phyloP scores from a whole-genome alignment of 2,888 invertebrate genomes.

The Girardia tigrina region DNA sequence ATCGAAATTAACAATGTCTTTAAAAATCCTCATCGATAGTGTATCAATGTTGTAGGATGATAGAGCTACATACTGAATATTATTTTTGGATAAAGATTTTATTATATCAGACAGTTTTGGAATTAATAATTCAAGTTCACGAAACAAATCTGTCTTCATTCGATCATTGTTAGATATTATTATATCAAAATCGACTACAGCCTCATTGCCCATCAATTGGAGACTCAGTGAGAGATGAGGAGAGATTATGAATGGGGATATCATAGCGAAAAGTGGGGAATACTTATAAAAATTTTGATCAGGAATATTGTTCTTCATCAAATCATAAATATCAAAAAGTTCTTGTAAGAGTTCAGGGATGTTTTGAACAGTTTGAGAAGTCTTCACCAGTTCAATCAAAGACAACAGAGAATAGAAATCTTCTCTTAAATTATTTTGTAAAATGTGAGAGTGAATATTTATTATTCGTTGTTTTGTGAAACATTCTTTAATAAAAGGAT shows the following conservation, averaged over 20 bases:
- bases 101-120: not conserved
- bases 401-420: not conserved
- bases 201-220: not conserved
- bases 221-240: not conserved
- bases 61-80: not conserved
- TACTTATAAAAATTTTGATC: not conserved
- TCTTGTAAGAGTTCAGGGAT: not conserved
- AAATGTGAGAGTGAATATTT: not conserved
- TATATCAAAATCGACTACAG: not conserved
- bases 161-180: not conserved
- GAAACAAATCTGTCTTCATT: not conserved
- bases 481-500: constrained; percentile 9
- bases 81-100: not conserved
- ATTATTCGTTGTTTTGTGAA: not conserved
- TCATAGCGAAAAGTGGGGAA: not conserved
- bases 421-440: not conserved
- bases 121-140: not conserved
- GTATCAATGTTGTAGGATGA: not conserved
- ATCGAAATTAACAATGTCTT: not conserved
- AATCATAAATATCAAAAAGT: not conserved
- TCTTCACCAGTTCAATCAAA: not conserved
- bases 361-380: not conserved
- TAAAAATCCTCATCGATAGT: not conserved
- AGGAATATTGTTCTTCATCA: not conserved
- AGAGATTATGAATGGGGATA: not conserved